Evolutionary conservation across 2,113 vertebrate genomes (phyloP).

Genomic region (Gymnogyps californianus): DNA sequence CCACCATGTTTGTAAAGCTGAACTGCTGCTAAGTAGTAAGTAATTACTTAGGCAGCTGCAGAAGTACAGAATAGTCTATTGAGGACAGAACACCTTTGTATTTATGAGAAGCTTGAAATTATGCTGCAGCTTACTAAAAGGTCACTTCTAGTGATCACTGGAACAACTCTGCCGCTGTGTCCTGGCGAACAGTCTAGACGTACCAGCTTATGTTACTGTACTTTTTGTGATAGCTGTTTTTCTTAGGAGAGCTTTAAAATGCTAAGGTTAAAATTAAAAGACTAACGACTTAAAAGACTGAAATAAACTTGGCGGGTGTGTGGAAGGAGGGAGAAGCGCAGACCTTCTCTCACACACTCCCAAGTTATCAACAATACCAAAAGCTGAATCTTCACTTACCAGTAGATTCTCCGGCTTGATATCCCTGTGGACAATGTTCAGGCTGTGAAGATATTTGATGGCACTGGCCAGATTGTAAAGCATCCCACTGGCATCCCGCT

Average conservation of each 20-base stretch:
- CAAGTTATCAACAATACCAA: background rate
- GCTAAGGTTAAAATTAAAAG: background rate
- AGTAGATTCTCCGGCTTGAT: conserved; percentile 97
- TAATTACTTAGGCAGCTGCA: background rate
- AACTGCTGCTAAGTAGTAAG: background rate
- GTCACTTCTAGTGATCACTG: background rate
- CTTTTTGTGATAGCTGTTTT: background rate
- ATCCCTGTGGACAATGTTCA: conserved; percentile 96
- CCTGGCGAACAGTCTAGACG: background rate
- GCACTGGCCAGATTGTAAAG: conserved; percentile 96
- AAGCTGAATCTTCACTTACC: conserved; percentile 75
- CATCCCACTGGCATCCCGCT: conserved; percentile 96
- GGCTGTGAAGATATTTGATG: conserved; percentile 95
- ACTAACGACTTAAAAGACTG: background rate
- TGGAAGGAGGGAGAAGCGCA: background rate
- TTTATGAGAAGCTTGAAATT: background rate
- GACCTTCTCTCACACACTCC: background rate
- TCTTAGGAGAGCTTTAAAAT: background rate
- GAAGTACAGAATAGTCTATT: background rate
- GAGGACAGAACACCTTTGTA: background rate
- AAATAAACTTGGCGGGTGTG: background rate
- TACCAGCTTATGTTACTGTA: background rate
- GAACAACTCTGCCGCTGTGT: background rate
- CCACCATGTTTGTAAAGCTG: background rate
- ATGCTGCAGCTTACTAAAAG: background rate